Evolutionary conservation across 2,797 vertebrate species (phyloP).

Genomic region (Sebastes taczanowskii): DNA sequence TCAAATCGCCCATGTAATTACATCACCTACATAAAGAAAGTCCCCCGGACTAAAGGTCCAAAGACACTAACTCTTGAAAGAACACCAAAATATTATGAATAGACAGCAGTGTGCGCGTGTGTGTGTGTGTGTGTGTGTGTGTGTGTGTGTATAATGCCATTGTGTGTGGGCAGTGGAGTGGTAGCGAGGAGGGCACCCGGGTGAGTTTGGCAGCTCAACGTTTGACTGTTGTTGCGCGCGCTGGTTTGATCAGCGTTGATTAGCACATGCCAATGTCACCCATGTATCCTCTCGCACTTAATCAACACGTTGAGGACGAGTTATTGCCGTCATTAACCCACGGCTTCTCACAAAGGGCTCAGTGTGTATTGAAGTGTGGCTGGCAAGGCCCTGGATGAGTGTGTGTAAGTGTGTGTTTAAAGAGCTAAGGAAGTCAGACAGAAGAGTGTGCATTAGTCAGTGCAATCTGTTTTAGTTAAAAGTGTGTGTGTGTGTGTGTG

Average conservation of each 20-base stretch:
- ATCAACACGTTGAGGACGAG: constrained; percentile 57
- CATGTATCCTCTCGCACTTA: constrained; percentile 59
- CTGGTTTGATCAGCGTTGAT: constrained; percentile 59
- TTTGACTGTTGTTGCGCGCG: constrained; percentile 9
- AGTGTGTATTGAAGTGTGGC: constrained; percentile 59
- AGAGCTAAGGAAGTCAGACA: constrained; percentile 39
- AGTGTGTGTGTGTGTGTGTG: constrained; percentile 31
- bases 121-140: not conserved
- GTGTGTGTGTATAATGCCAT: constrained; percentile 16
- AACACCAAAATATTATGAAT: constrained; percentile 48
- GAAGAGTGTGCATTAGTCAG: constrained; percentile 41
- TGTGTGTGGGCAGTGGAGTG: constrained; percentile 34
- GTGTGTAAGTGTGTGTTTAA: constrained; percentile 27
- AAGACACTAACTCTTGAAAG: constrained; percentile 37
- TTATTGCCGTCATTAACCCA: constrained; percentile 64
- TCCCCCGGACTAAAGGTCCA: constrained; percentile 28
- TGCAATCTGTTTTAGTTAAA: constrained; percentile 53
- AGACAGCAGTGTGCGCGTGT: constrained; percentile 17
- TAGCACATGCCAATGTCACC: constrained; percentile 58
- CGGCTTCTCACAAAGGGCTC: constrained; percentile 52
- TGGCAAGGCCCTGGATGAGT: constrained; percentile 36
- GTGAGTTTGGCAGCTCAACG: constrained; percentile 26
- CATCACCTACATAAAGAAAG: constrained; percentile 47
- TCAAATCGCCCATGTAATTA: constrained; percentile 54
- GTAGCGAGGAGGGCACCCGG: not conserved